Conservation (phyloP, 2,888 invertebrate genomes). For the Brachypterus glaber region DNA sequence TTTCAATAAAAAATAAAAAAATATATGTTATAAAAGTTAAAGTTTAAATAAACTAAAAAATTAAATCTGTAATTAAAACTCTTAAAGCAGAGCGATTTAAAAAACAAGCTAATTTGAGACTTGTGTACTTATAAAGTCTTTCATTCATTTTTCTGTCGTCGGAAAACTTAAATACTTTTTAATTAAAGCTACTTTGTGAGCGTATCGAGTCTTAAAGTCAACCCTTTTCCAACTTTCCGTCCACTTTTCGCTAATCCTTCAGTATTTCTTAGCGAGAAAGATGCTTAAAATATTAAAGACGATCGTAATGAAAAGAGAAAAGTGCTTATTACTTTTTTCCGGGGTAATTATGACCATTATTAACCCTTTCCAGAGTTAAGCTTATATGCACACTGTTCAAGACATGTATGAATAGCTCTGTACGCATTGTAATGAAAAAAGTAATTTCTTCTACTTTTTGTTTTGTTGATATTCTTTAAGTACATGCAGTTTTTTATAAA, state of each 20-base stretch:
- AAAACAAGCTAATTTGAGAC: neutral
- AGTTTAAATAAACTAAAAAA: too few species aligned
- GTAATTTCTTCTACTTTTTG: too few species aligned
- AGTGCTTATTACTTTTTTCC: constrained; percentile 21
- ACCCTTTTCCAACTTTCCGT: constrained; percentile 28
- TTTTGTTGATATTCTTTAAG: too few species aligned
- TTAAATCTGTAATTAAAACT: too few species aligned
- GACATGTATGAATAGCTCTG: too few species aligned
- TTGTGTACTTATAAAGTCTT: constrained; percentile 23
- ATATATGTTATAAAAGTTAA: too few species aligned
- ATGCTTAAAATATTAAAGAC: constrained; percentile 30
- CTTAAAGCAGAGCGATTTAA: too few species aligned
- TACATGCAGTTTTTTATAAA: too few species aligned
- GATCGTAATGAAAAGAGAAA: constrained; percentile 22
- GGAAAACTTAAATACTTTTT: constrained; percentile 33
- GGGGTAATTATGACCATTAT: constrained; percentile 22
- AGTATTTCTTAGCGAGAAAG: constrained; percentile 31
- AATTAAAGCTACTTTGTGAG: constrained; percentile 31
- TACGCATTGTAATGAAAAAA: too few species aligned
- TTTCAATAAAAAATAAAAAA: too few species aligned
- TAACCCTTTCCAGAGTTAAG: constrained; percentile 18
- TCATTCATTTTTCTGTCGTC: constrained; percentile 24
- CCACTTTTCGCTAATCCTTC: constrained; percentile 33
- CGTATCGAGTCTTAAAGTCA: constrained; percentile 29
- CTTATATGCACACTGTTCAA: constrained; percentile 11